Base-by-base conservation (phyloP, 1,140 invertebrate genomes). In the Homalodisca vitripennis region DNA sequence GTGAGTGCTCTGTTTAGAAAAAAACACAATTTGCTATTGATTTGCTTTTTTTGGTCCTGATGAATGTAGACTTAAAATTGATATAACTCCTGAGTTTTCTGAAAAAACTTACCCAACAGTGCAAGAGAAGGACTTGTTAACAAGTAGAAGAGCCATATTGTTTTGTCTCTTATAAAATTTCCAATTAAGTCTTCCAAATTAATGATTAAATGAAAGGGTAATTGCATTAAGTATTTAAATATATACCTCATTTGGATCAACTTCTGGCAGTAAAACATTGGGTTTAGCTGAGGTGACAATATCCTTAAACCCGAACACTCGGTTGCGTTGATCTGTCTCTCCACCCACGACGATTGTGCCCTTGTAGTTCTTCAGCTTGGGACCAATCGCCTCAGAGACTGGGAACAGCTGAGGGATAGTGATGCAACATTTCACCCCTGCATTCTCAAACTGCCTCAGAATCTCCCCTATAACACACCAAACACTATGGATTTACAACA, bases 281-380 rank as follows among this genome's bases (percentile, higher is more conserved):
- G 48, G 41, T 20, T 51, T 60, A 2, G 83, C 82, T 31, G 79
- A 82, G 75, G 80, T 80, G 26, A 86, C 72, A 1, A 87, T 74
- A n/a, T 81, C 80, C 73, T 82, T 79, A 14, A 86, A 79, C 27
- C 83, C 83, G 69, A 80, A 82, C 41, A 85, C 80, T 70, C 82
- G 83, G 68, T 80, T 79, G 0, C 72, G 67, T 12, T 72, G 63
- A 70, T 86, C 84, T 68, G 84, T 81, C 64, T 86, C 82, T 12
- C 86, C 86, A 3, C 85, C 86, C 12, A 87, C 81, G 76, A 75
- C 91, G 71, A 94, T 91, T 1, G 92, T 94, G 31, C 90, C 89
- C 73, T 87, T 89, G 70, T 92, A 89, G 71, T 81, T 80, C 51
- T 80, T 79, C 0, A 88, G 77, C 0, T 77, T 74, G n/a, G 83